Conservation (phyloP, 2,888 invertebrate species). For the Drosophila engyochracea region DNA sequence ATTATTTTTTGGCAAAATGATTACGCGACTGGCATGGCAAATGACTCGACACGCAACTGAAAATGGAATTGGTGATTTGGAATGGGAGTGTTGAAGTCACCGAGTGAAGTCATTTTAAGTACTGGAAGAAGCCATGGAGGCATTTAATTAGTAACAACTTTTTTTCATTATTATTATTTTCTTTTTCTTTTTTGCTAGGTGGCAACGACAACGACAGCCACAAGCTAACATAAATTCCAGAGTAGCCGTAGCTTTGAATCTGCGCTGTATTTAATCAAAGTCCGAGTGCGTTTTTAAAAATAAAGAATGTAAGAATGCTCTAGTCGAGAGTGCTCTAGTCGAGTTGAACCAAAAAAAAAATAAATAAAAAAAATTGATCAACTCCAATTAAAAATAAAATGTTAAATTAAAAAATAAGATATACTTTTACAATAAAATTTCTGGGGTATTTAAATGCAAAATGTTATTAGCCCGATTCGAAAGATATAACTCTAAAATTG, state of each 20-base stretch:
- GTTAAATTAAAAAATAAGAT: too few species aligned
- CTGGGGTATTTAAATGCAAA: neutral
- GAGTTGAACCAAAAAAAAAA: neutral
- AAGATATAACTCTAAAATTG: neutral
- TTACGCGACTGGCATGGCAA: conserved; percentile 45
- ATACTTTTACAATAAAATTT: neutral
- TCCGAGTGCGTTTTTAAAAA: conserved; percentile 41
- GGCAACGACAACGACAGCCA: neutral
- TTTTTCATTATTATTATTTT: neutral
- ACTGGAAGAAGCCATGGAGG: conserved; percentile 21
- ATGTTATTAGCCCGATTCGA: neutral
- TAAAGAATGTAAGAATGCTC: neutral
- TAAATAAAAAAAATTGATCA: too few species aligned
- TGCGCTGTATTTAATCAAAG: conserved; percentile 54
- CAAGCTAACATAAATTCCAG: conserved; percentile 12
- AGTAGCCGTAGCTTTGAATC: conserved; percentile 23
- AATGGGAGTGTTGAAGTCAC: conserved; percentile 6
- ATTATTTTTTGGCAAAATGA: conserved; percentile 32
- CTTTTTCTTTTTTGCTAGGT: neutral
- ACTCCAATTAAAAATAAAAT: too few species aligned
- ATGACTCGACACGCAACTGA: conserved; percentile 36
- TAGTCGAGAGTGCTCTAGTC: neutral
- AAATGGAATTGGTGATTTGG: conserved; percentile 11
- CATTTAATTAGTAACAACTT: conserved; percentile 37
- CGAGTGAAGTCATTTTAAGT: conserved; percentile 17